A percentile compares a stretch with the other conserved stretches of the same genome.
These are phyloP conservation scores for Lepilemur ruficaudatus DNA, from an alignment of 2,797 vertebrate species.

Conservation along the genomic window DNA sequence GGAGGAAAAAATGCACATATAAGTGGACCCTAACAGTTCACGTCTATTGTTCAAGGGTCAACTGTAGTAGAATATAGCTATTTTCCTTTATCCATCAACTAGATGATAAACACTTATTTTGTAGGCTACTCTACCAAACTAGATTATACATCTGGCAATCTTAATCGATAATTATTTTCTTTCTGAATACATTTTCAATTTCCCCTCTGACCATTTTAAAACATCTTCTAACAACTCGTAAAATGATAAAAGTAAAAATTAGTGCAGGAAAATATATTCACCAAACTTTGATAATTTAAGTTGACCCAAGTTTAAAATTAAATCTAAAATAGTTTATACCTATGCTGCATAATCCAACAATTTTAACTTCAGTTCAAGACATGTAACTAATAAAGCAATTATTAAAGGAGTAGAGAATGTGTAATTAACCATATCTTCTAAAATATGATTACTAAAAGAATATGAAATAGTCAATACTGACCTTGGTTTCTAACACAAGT, in stretches of 20 bases:
- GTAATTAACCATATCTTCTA: neutral
- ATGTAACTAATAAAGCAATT: neutral
- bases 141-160: neutral
- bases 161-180: slow-evolving; percentile 28
- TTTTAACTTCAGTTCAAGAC: slow-evolving; percentile 9
- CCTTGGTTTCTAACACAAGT: neutral
- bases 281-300: slow-evolving; percentile 6
- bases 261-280: neutral
- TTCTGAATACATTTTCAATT: neutral
- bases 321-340: neutral
- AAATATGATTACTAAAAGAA: neutral
- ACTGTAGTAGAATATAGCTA: neutral
- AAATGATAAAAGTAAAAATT: neutral
- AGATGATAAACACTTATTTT: neutral
- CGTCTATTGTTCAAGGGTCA: neutral
- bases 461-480: neutral
- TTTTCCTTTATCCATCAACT: neutral
- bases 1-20: neutral
- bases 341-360: neutral
- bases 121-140: neutral
- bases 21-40: neutral
- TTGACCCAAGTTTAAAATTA: slow-evolving; percentile 23
- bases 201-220: slow-evolving; percentile 20
- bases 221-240: neutral
- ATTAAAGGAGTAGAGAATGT: neutral